Conservation (phyloP, 2,888 invertebrate genomes). For the Copidosoma aretas region DNA sequence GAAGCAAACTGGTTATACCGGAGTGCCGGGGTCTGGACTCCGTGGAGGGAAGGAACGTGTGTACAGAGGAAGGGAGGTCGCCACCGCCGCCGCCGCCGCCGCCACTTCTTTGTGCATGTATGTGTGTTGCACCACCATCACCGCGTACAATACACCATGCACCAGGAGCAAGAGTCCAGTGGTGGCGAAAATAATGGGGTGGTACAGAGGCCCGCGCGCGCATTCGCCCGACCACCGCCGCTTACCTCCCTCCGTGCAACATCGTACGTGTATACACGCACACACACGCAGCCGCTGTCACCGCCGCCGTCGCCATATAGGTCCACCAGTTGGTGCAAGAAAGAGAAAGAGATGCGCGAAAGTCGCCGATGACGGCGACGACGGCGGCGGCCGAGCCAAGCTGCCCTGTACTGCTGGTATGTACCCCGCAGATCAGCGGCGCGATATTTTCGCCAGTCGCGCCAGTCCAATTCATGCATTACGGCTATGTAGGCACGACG, state of each 20-base stretch:
- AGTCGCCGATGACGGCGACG: constrained; percentile 5
- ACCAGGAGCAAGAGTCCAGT: no score
- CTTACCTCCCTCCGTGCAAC: no score
- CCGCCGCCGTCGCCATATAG: not conserved
- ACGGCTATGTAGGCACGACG: constrained; percentile 63
- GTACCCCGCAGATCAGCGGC: no score
- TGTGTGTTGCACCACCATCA: no score
- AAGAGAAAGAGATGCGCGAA: constrained; percentile 8
- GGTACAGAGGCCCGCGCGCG: not conserved
- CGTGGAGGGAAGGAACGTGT: not conserved
- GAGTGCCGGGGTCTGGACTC: not conserved
- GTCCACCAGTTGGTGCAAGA: not conserved
- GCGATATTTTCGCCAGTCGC: constrained; percentile 48
- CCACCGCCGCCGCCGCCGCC: not conserved
- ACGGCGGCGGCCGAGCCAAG: not conserved
- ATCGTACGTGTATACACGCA: no score
- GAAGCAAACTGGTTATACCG: not conserved
- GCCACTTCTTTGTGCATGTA: no score
- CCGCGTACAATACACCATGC: no score
- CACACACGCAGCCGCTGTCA: no score
- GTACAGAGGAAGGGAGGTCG: not conserved
- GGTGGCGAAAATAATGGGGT: not conserved
- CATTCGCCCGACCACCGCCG: not conserved
- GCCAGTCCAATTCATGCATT: constrained; percentile 63
- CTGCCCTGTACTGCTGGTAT: no score